Evolutionary conservation across 2,797 vertebrate genomes (phyloP).

Genomic region (Tenualosa ilisha): DNA sequence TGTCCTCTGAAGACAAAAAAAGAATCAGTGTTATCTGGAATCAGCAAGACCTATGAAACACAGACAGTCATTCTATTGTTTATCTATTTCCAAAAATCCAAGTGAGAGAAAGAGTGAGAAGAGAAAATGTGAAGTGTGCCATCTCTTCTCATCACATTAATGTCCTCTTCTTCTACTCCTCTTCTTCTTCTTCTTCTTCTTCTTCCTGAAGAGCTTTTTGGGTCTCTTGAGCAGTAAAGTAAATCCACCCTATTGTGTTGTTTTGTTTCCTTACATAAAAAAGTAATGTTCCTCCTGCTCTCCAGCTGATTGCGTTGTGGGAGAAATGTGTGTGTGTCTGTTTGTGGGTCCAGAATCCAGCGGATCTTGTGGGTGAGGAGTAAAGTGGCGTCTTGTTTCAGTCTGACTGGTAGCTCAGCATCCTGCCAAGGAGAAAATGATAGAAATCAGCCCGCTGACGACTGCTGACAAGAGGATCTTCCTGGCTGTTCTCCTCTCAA

Average conservation of each 20-base stretch:
- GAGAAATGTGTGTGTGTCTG: not conserved
- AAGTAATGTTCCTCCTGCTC: not conserved
- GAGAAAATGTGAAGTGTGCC: not conserved
- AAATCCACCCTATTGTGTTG: not conserved
- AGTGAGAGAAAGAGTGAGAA: constrained; percentile 20
- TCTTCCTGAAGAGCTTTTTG: not conserved
- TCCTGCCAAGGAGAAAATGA: constrained; percentile 12
- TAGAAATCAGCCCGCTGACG: constrained; percentile 26
- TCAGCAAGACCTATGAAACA: not conserved
- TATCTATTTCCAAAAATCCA: not conserved
- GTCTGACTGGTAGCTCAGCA: not conserved
- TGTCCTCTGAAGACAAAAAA: not conserved
- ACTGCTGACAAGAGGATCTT: constrained; percentile 48
- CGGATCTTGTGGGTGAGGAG: not conserved
- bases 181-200: not conserved
- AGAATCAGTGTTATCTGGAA: not conserved
- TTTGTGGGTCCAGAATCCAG: not conserved
- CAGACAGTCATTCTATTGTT: not conserved
- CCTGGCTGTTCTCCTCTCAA: constrained; percentile 62
- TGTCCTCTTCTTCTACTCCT: not conserved
- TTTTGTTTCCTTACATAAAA: not conserved
- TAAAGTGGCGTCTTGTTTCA: not conserved
- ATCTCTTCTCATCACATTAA: not conserved
- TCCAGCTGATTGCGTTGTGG: not conserved
- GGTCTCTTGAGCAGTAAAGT: not conserved